These are phyloP conservation scores for Urosaurus nigricauda DNA, from an alignment of 2,797 vertebrate species.

Conservation along the genomic window DNA sequence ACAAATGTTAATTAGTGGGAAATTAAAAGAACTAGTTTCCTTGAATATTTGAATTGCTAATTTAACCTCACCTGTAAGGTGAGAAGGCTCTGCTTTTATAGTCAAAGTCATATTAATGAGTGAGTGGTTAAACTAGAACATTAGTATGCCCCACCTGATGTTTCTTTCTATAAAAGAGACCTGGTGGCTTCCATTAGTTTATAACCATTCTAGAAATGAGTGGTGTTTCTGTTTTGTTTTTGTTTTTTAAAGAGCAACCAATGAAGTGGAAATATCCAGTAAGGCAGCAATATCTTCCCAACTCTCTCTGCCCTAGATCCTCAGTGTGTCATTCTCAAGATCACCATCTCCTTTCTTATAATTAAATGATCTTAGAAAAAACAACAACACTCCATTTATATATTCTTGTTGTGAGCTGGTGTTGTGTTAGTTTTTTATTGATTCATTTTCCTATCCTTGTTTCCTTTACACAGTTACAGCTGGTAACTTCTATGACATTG, in stretches of 20 bases:
- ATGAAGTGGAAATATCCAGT: neutral
- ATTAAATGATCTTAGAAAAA: neutral
- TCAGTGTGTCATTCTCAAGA: neutral
- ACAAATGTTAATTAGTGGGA: neutral
- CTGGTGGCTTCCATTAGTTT: neutral
- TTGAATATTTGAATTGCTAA: neutral
- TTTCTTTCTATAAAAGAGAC: neutral
- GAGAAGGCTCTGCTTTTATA: neutral
- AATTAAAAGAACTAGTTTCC: neutral
- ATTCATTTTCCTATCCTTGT: neutral
- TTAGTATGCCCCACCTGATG: neutral
- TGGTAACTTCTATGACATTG: too few species aligned
- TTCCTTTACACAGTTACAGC: too few species aligned
- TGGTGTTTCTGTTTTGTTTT: too few species aligned
- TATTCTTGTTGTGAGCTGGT: neutral
- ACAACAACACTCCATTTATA: neutral
- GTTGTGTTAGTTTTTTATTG: neutral
- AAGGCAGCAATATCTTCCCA: neutral
- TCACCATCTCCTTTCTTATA: neutral
- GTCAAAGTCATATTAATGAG: neutral
- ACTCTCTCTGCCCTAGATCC: too few species aligned
- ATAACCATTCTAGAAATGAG: neutral
- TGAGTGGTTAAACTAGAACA: neutral
- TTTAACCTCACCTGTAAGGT: neutral
- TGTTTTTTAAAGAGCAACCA: too few species aligned